Evolutionary conservation across 1,140 invertebrate species (phyloP).

Genomic region (Rhyacophila brunnea): DNA sequence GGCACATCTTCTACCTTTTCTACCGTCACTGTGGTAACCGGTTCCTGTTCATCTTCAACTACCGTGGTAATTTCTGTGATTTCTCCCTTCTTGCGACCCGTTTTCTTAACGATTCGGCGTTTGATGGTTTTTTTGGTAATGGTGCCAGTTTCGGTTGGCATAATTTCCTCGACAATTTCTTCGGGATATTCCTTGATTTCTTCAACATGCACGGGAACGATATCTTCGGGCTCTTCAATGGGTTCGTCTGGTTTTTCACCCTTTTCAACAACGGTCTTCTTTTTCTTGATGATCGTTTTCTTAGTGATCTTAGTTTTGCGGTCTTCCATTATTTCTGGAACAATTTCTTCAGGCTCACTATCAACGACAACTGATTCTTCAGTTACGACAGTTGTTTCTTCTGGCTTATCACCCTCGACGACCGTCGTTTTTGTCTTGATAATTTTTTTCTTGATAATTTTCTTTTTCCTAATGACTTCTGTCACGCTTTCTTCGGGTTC

Average conservation of each 20-base stretch:
- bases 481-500: too few species aligned
- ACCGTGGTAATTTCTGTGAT: conserved; percentile 39
- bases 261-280: conserved; percentile 16
- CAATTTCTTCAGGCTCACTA: conserved; percentile 31
- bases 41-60: conserved; percentile 40
- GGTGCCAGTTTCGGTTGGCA: conserved; percentile 16
- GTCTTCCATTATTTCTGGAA: too few species aligned
- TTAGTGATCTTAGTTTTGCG: conserved; percentile 10
- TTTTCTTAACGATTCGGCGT: conserved; percentile 39
- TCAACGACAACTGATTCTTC: too few species aligned
- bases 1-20: conserved; percentile 4
- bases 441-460: too few species aligned
- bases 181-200: conserved; percentile 10
- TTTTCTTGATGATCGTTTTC: too few species aligned
- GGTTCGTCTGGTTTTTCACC: conserved; percentile 16
- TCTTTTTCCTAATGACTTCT: too few species aligned
- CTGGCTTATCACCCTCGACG: too few species aligned
- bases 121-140: conserved; percentile 36
- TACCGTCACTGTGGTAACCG: conserved; percentile 42
- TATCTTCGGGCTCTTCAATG: conserved; percentile 27
- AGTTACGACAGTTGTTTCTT: too few species aligned
- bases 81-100: conserved; percentile 38
- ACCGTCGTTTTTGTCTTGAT: too few species aligned
- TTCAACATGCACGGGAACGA: conserved; percentile 36
- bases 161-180: conserved; percentile 12